Evolutionary conservation across 2,888 invertebrate genomes (phyloP), one percentile per base, ranked within the genome.

Genomic region (Elysia crispata): DNA sequence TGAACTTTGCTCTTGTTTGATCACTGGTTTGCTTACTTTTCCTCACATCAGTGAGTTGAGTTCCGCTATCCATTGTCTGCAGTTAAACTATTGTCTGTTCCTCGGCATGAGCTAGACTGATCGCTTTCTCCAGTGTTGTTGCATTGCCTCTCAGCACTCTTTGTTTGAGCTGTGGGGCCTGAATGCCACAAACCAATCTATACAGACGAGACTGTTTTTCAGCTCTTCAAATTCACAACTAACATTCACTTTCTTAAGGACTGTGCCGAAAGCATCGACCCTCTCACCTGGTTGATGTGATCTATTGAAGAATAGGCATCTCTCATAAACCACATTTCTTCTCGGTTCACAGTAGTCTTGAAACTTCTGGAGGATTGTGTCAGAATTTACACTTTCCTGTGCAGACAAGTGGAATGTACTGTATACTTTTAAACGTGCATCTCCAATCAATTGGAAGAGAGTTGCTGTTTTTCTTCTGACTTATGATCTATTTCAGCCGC

Each of bases 271-370:
- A 30, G 3, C 1, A 28, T 66, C 66, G 3, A 66, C 30, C 30
- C 1, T 1, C 15, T 66, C 66, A 5, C 66, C 66, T 5, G 1
- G 5, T 28, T 66, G 1, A 8, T 66, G 66, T 3, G 1, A 8
- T 28, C 66, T 66, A 3, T 1, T 15, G 25, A 66, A 66, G 30
- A 66, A 66, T 6, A 8, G 6, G 66, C 25, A 28, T 20, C 66
- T 25, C 5, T 66, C 66, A 28, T 15, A 66, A 25, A 66, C 66
- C 30, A 66, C 30, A 18, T 28, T 66, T 28, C 25, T 66, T 28
- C 66, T 66, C 5, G 66, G 66, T 5, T 66, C 66, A 28, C 66
- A 66, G 25, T 60, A n/a, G 6, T 60, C 15, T 25, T 60, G 60
- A 15, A 60, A 60, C 5, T 5, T 15, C 25, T 60, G 6, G 15